These are phyloP conservation scores for Temnothorax longispinosus DNA, from an alignment of 1,140 invertebrate genomes.

Conservation along the genomic window DNA sequence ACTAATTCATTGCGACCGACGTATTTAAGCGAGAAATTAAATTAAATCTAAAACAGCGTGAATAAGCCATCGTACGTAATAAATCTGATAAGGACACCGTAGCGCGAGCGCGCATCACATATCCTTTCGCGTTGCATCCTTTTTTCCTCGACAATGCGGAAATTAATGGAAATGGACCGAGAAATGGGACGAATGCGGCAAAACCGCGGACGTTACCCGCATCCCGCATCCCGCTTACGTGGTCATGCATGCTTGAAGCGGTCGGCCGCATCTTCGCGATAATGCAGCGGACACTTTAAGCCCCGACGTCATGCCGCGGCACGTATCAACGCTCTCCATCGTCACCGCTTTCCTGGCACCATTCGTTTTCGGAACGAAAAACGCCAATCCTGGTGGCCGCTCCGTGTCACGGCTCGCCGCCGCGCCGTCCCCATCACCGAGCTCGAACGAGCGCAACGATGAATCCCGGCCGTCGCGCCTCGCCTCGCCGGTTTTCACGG, in stretches of 20 bases:
- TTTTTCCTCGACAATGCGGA: constrained; percentile 32
- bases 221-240: constrained; percentile 52
- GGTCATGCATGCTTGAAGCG: constrained; percentile 56
- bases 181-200: background rate
- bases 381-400: background rate
- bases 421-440: background rate
- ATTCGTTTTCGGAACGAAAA: background rate
- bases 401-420: no score
- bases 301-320: constrained; percentile 59
- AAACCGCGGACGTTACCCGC: background rate
- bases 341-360: background rate
- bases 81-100: constrained; percentile 31
- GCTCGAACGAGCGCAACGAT: background rate
- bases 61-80: constrained; percentile 47
- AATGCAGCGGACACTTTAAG: constrained; percentile 46
- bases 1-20: constrained; percentile 16
- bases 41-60: constrained; percentile 36
- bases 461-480: constrained; percentile 9
- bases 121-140: background rate
- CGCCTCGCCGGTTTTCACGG: constrained; percentile 34
- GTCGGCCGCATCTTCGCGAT: constrained; percentile 51
- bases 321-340: constrained; percentile 67
- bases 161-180: constrained; percentile 67
- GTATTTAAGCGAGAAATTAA: constrained; percentile 37
- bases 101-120: background rate